Conservation (phyloP, 1,140 invertebrate species). For the Drosophila kanapiae region DNA sequence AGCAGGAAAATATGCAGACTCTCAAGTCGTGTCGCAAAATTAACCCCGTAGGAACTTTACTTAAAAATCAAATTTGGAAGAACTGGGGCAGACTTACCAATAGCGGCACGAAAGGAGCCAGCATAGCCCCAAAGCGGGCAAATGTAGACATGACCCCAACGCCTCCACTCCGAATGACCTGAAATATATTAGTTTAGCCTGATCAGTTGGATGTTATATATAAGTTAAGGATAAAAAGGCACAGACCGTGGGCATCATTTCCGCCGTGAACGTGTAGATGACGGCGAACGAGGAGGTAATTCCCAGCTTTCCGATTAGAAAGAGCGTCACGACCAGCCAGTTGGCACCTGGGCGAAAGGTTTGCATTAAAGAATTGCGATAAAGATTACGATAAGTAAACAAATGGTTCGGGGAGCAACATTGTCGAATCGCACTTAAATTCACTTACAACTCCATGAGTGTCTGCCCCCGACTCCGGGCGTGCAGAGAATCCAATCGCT, state of each 20-base stretch:
- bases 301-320: conserved; percentile 88
- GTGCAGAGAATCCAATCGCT: conserved; percentile 50
- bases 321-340: conserved; percentile 86
- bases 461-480: conserved; percentile 3
- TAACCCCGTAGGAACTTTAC: too few species aligned
- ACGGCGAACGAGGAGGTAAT: conserved; percentile 88
- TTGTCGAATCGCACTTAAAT: background rate
- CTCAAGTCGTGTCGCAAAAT: too few species aligned
- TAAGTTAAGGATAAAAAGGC: too few species aligned
- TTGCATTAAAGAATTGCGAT: background rate
- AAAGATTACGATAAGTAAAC: background rate
- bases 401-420: background rate
- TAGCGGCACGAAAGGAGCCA: conserved; percentile 88
- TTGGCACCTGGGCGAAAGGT: conserved; percentile 74
- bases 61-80: too few species aligned
- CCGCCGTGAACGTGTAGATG: conserved; percentile 88
- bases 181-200: background rate
- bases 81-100: conserved; percentile 84
- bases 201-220: background rate
- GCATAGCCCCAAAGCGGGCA: conserved; percentile 87
- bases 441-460: conserved; percentile 11
- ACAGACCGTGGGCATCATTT: conserved; percentile 88
- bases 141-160: conserved; percentile 88
- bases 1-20: too few species aligned
- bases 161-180: conserved; percentile 86